Conservation (phyloP, 2,113 vertebrate genomes). For the Cinclus cinclus region DNA sequence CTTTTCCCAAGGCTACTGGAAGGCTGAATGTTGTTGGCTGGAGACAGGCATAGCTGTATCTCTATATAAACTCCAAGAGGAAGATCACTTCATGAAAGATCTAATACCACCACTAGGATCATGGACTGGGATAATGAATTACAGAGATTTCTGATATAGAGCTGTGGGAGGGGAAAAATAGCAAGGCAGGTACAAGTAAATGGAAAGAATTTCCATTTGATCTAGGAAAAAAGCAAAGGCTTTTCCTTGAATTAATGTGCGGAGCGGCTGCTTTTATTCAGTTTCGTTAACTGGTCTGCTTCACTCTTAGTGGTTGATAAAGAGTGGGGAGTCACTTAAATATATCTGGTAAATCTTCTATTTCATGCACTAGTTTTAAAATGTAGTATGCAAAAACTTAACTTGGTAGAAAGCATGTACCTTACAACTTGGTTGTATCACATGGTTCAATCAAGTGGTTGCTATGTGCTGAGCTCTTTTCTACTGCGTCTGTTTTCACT, state of each 20-base stretch:
- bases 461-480: not conserved
- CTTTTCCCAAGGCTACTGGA: not conserved
- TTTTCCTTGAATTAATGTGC: not conserved
- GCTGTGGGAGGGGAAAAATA: not conserved
- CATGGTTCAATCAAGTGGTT: not conserved
- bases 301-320: not conserved
- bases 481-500: not conserved
- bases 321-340: not conserved
- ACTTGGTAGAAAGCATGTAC: not conserved
- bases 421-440: not conserved
- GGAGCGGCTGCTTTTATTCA: not conserved
- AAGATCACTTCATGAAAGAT: not conserved
- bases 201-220: not conserved
- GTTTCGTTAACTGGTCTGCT: not conserved
- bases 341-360: not conserved
- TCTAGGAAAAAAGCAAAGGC: not conserved
- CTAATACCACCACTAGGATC: not conserved
- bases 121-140: not conserved
- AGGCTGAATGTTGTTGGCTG: not conserved
- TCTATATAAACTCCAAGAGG: not conserved
- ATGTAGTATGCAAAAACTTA: not conserved
- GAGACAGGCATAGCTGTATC: not conserved
- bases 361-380: not conserved
- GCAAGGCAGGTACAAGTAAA: not conserved
- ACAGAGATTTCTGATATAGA: not conserved